Base-by-base conservation (phyloP, 2,888 invertebrate genomes). In the Junonia oenone region DNA sequence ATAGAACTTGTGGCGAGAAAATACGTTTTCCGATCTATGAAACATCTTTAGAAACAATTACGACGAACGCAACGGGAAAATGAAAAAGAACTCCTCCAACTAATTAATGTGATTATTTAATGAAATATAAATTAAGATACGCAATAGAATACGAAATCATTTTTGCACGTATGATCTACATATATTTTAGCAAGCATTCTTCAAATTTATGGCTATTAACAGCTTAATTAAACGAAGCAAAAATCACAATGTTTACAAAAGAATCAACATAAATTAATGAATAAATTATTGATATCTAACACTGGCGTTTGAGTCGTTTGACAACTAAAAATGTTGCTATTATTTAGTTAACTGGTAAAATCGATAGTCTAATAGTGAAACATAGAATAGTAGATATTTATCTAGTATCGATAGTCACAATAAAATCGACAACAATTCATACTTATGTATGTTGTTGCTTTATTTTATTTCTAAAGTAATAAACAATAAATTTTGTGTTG, bases 1-100 rank as follows among this genome's bases (percentile, higher is more conserved):
- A 55, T 66, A 71, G 50, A 75, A 68, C 55, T 74, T 80, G 58
- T 79, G 77, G 19, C 77, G 78, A 19, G 75, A 65, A 74, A 79
- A 68, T 51, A 68, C 69, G 57, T 69, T 73, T 51, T 81, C 82
- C 13, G 72, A 61, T 64, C 72, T 78, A 19, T 73, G 72, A 71
- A 76, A 83, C 84, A 83, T 83, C 63, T 64, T 69, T 43, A 14
- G 13, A 22, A 40, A 15, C 29, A 19, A 47, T 9, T 29, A 52
- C 8, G 27, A n/a, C 29, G 45, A 51, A 35, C 33, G 31, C 35
- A n/a, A 14, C 4, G 15, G 27, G 9, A 6, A 40, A 51, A 31
- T 35, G 13, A 14, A 40, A 51, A n/a, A 31, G 29, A 29, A 19
- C 29, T 31, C 19, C 11, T 31, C 26, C 13, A 13, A 19, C 26